These are phyloP conservation scores for Brachyrhaphis roseni DNA, from an alignment of 2,797 vertebrate genomes.

Conservation along the genomic window DNA sequence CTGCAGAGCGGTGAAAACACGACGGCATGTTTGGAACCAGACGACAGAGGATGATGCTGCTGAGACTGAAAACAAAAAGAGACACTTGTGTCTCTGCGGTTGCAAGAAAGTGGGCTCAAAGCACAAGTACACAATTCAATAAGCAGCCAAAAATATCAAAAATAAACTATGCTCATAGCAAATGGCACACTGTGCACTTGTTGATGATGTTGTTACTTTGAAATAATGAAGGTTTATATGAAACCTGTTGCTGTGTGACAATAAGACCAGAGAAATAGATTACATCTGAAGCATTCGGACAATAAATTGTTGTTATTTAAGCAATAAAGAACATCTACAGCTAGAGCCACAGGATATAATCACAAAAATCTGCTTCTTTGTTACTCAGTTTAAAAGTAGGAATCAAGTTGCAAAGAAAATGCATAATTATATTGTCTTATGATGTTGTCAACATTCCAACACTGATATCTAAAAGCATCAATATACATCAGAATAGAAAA, in stretches of 20 bases:
- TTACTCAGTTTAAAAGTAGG: slow-evolving; percentile 12
- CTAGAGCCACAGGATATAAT: slow-evolving; percentile 25
- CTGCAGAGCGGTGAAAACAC: slow-evolving; percentile 35
- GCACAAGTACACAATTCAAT: neutral
- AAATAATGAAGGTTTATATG: neutral
- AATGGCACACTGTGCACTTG: neutral
- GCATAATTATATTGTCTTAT: neutral
- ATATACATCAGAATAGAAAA: neutral
- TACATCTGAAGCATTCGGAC: neutral
- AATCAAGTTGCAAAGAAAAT: neutral
- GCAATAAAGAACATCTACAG: neutral
- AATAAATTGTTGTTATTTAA: slow-evolving; percentile 29
- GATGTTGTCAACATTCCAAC: neutral
- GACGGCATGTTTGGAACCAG: slow-evolving; percentile 27
- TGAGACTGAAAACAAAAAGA: slow-evolving; percentile 28
- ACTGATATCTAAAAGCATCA: neutral
- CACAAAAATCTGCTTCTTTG: slow-evolving; percentile 14
- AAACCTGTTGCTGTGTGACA: neutral
- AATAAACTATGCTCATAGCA: neutral
- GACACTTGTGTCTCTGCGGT: neutral
- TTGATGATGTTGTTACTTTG: neutral
- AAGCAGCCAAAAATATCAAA: neutral
- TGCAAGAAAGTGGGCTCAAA: neutral
- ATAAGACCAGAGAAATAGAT: neutral
- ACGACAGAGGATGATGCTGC: slow-evolving; percentile 10